A percentile compares a stretch with the other conserved stretches of the same genome.
phyloP scores from a whole-genome alignment of 2,888 invertebrate genomes.

The Marasmarcha lunaedactyla region DNA sequence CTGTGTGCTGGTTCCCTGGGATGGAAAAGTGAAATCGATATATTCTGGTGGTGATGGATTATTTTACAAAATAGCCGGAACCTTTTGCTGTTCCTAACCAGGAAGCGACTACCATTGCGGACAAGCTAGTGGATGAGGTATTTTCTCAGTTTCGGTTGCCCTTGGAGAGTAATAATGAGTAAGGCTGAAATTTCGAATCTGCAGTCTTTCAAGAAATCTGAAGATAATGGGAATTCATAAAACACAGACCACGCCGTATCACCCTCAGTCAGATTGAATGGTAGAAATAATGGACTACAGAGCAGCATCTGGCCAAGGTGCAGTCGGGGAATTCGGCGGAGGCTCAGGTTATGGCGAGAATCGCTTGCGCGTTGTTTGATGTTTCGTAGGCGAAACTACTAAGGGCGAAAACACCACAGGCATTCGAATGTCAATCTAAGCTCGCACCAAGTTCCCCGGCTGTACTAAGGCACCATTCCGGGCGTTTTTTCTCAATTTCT shows the following conservation, averaged over 20 bases:
- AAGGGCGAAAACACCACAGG: no score
- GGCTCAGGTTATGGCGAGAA: no score
- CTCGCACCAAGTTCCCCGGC: no score
- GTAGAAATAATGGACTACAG: no score
- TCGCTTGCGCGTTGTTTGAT: no score
- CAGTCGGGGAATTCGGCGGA: no score
- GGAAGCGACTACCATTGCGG: constrained; percentile 4
- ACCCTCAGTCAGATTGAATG: constrained; percentile 6
- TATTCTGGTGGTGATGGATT: constrained; percentile 2
- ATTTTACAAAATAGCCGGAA: constrained; percentile 3
- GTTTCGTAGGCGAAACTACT: no score
- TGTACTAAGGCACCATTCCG: no score
- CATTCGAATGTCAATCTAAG: no score
- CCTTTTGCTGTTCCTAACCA: constrained; percentile 3
- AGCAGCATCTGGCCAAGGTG: not conserved
- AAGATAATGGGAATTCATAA: constrained; percentile 5
- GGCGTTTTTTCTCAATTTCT: no score
- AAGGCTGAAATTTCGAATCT: constrained; percentile 11
- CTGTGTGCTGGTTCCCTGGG: no score
- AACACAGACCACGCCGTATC: constrained; percentile 8
- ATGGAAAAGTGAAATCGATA: constrained; percentile 1
- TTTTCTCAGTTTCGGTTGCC: constrained; percentile 5
- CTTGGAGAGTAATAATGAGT: constrained; percentile 3
- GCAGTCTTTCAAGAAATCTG: constrained; percentile 7
- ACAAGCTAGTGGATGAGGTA: constrained; percentile 2